Base-by-base conservation (phyloP, 2,888 invertebrate species). In the Octonoba sinensis region DNA sequence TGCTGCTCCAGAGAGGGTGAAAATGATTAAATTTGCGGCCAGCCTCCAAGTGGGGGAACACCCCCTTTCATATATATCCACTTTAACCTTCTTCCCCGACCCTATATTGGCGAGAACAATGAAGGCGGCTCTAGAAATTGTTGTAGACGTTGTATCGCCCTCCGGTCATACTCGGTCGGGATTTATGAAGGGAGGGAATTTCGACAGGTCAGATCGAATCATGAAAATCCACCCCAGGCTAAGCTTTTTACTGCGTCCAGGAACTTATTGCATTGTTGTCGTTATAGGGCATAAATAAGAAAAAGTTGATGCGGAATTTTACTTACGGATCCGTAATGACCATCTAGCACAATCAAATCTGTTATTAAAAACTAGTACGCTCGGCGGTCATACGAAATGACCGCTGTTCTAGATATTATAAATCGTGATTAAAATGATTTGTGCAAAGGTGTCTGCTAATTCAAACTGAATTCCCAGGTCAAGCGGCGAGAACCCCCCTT, bases 21-120 rank as follows among this genome's bases (percentile, higher is more conserved):
- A 67, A 75, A 75, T 75, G 75, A 75, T 75, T 75, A 67, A 75
- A 75, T 75, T 75, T 75, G 75, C 51, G 75, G 75, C 67, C 75
- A 66, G 65, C 74, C 65, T 66, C 74, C 36, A 24, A 74, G 47
- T 16, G 54, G 65, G 71, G 73, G 69, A 60, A 13, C 47, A 24
- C 65, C 66, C 74, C 46, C 51, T 66, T 67, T 60, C 67, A 36
- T 36, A 75, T 75, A 75, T 67, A 67, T 60, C 51, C 67, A 67
- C 59, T 60, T 75, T 67, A 67, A n/a, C 22, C 65, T 27, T 54
- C 54, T 54, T 20, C 54, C 54, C 20, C 54, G 8, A 8, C 4
- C n/a, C 18, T 16, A 54, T 54, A 36, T 18, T 27, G 24, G 47
- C 22, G 15, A 54, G 49, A 59, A 51, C 67, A 67, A 56, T 69